These are phyloP conservation scores for Drosophila planitibia DNA, from an alignment of 2,888 invertebrate species.

Conservation along the genomic window DNA sequence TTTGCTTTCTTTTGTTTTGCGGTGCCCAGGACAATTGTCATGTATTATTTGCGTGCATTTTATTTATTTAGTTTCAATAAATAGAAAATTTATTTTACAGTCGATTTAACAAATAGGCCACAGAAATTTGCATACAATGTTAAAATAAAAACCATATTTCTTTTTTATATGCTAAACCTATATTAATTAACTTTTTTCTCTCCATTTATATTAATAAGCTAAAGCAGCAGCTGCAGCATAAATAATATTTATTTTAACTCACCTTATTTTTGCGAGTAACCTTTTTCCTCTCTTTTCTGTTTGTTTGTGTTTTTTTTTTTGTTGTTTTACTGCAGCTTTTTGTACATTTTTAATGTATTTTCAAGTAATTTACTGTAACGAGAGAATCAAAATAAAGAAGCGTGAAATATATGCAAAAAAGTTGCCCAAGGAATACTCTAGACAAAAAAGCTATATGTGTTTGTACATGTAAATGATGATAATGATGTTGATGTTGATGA, in stretches of 20 bases:
- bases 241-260: conserved; percentile 63
- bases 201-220: conserved; percentile 52
- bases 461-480: conserved; percentile 1
- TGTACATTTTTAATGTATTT: conserved; percentile 75
- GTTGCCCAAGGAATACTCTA: conserved; percentile 16
- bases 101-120: conserved; percentile 1
- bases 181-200: conserved; percentile 32
- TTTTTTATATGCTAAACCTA: conserved; percentile 15
- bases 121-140: not conserved
- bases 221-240: conserved; percentile 9
- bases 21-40: not conserved
- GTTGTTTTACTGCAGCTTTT: conserved; percentile 41
- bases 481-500: conserved; percentile 13
- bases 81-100: not conserved
- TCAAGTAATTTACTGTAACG: conserved; percentile 71
- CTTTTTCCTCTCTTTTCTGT: conserved; percentile 19
- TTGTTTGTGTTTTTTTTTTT: not conserved
- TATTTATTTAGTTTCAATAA: conserved; percentile 15
- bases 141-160: not conserved
- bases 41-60: not conserved
- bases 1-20: not conserved
- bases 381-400: conserved; percentile 35
- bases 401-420: conserved; percentile 70
- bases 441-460: conserved; percentile 14
- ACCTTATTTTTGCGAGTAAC: conserved; percentile 48